These are phyloP conservation scores for Nestor notabilis DNA, from an alignment of 2,113 vertebrate genomes.

Conservation along the genomic window DNA sequence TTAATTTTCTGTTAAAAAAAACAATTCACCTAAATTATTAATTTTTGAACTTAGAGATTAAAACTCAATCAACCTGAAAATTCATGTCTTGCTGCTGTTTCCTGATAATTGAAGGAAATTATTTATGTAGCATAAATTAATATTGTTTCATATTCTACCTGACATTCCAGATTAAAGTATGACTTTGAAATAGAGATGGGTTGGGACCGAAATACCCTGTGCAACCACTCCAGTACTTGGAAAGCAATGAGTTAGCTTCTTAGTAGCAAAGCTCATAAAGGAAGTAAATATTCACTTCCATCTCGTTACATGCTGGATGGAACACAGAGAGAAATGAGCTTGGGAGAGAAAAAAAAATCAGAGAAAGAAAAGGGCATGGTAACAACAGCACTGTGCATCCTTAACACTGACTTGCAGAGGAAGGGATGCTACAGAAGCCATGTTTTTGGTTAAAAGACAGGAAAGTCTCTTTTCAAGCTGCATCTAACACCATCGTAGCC, in stretches of 20 bases:
- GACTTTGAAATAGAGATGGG: slow-evolving; percentile 53
- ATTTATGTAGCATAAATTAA: slow-evolving; percentile 80
- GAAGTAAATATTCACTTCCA: slow-evolving; percentile 1
- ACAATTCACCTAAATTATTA: slow-evolving; percentile 82
- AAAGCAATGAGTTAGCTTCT: background rate
- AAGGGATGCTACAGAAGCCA: background rate
- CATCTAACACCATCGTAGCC: rapidly evolving
- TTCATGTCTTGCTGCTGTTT: slow-evolving; percentile 83
- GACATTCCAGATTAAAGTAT: slow-evolving; percentile 69
- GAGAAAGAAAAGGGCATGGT: background rate
- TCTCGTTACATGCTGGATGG: background rate
- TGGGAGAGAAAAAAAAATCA: background rate
- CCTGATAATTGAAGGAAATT: slow-evolving; percentile 82
- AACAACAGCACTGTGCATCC: background rate
- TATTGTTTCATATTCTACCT: slow-evolving; percentile 72
- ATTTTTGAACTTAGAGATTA: slow-evolving; percentile 84
- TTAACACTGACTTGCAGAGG: background rate
- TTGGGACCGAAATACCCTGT: slow-evolving; percentile 27
- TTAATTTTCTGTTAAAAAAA: slow-evolving; percentile 36
- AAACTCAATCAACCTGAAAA: slow-evolving; percentile 91
- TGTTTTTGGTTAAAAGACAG: background rate
- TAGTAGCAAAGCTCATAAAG: background rate
- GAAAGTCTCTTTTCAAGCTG: background rate
- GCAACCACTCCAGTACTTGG: background rate
- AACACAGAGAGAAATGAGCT: background rate